Evolutionary conservation across 2,797 vertebrate genomes (phyloP).

Genomic region (Melanitta fusca): DNA sequence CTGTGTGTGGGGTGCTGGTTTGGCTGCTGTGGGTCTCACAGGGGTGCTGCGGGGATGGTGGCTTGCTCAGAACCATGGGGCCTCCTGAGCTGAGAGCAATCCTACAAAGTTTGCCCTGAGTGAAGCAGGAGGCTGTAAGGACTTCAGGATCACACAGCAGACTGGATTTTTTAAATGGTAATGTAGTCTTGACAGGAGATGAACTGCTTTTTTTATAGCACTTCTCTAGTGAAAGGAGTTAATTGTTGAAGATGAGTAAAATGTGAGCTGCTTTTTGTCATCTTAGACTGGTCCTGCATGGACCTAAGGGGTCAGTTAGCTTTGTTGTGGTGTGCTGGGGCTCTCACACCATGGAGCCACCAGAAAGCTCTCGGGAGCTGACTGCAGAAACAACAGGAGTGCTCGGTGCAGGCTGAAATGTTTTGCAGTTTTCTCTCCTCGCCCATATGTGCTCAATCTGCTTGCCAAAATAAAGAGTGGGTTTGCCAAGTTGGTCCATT

Average conservation of each 20-base stretch:
- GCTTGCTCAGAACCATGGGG: too few relatives aligned
- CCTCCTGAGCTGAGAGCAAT: not conserved
- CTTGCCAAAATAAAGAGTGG: not conserved
- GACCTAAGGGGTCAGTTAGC: accelerated
- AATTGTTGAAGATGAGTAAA: not conserved
- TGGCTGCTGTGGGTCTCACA: not conserved
- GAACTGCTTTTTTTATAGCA: not conserved
- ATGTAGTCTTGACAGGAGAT: not conserved
- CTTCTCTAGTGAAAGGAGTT: not conserved
- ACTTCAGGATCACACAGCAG: not conserved
- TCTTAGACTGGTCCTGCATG: not conserved
- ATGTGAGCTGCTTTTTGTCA: not conserved
- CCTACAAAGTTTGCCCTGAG: not conserved
- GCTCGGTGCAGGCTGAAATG: not conserved
- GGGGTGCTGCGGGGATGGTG: too few relatives aligned
- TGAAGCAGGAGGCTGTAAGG: not conserved
- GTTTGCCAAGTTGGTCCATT: not conserved
- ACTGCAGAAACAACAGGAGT: not conserved
- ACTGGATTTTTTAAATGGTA: not conserved
- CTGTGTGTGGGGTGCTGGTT: too few relatives aligned
- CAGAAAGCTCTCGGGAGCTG: accelerated
- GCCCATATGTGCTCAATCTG: not conserved
- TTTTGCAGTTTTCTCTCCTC: not conserved
- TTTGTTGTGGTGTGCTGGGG: not conserved
- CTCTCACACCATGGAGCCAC: accelerated